Base-by-base conservation (phyloP, 2,888 invertebrate genomes). In the Dugesia japonica region DNA sequence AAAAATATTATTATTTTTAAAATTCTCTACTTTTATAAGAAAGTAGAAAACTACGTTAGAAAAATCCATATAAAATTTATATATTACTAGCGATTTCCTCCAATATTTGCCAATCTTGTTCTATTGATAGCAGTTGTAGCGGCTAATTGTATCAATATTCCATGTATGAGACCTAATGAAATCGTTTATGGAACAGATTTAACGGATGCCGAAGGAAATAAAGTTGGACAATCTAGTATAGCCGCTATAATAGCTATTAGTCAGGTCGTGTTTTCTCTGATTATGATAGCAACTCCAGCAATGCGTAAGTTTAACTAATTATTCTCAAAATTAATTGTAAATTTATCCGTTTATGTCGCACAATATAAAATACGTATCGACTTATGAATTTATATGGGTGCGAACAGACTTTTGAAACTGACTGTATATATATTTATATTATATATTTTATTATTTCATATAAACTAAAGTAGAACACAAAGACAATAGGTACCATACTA, bases 231-330 rank as follows among this genome's bases (percentile, higher is more conserved):
- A 9, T 56, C 56, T 4, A 56, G 56, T 9, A 56, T 9, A 76
- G 89, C 94, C 0, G 97, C 95, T 0, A 86, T 87, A 75, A 87
- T 88, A 79, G 97, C 94, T n/a, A 95, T 98, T 79, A 86, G 88
- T 0, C 89, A 92, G 79, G 95, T 97, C 1, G 89, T 91, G 75
- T 81, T 93, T 1, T 94, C 94, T 75, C 87, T 97, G 80, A 89
- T 94, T 78, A 85, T 88, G 73, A 98, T 98, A 92, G 93, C 94
- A 0, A 83, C 90, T 26, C 97, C 97, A 1, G 91, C 92, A 76
- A 84, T 84, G 84, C 79, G 84, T 84, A 79, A 81, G 84, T 81
- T 38, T 38, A n/a, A n/a, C n/a, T n/a, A n/a, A n/a, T n/a, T n/a
- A n/a, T n/a, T n/a, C n/a, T n/a, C n/a, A n/a, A n/a, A n/a, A n/a